Base-by-base conservation (phyloP, 2,113 vertebrate species). In the Corythaeola cristata region DNA sequence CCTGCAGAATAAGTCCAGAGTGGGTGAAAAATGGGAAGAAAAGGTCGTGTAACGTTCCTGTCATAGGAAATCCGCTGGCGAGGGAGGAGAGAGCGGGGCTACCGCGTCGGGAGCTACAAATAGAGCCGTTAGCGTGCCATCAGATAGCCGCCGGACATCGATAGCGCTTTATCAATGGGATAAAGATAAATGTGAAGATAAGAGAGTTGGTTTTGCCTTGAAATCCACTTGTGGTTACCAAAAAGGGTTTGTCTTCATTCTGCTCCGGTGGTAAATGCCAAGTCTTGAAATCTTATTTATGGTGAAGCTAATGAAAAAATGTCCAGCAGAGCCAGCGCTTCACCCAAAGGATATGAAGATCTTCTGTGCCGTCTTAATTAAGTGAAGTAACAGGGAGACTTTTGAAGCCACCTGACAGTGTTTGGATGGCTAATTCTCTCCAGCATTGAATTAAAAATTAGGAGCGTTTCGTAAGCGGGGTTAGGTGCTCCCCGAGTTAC, bases 171-270 rank as follows among this genome's bases (percentile, higher is more conserved):
- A 96, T 93, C 96, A 88, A 44, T 85, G 93, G 87, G 97, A 95
- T 98, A 95, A 96, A 93, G 96, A 93, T 95, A 90, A 94, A 98
- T 95, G 97, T 76, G 93, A 80, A 94, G 86, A 94, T 97, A 85
- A 96, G 88, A 94, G 97, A 97, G 87, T 20, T 24, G 41, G 63
- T 62, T 68, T 97, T 68, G 85, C 91, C 89, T 97, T 58, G 56
- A 94, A 89, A 95, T 97, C 97, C 95, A 81, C 97, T 97, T 73
- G 93, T 7, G 84, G 93, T 95, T 85, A 75, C 89, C 97, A 90
- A 92, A 92, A 91, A 95, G 93, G 71, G 41, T 88, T 87, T 85
- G 92, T 92, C 92, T 90, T 96, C 95, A 92, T 96, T 80, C 64
- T 9, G 39, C 76, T 80, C 47, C 79, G 5, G 72, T 83, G 90